Evolutionary conservation across 2,888 invertebrate species (phyloP).

Genomic region (Chrysodeixis includens): DNA sequence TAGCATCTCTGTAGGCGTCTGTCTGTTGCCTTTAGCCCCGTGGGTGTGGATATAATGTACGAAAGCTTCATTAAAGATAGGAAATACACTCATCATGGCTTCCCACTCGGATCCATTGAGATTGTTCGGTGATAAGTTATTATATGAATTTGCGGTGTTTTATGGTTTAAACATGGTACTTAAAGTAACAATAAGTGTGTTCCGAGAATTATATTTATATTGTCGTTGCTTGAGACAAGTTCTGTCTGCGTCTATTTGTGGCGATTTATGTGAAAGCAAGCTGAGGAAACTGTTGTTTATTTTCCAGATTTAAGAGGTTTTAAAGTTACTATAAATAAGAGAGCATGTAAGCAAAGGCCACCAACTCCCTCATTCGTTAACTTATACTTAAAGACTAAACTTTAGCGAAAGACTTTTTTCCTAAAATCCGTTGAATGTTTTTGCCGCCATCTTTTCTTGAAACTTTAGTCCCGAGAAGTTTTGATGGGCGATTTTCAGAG

Average conservation of each 20-base stretch:
- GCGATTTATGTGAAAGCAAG: background rate
- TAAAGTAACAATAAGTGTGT: constrained; percentile 14
- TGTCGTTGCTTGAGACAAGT: constrained; percentile 3
- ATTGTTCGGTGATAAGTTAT: constrained; percentile 52
- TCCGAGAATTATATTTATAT: background rate
- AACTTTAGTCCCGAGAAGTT: background rate
- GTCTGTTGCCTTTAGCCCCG: constrained; percentile 32
- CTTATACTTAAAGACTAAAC: background rate
- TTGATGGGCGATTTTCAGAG: constrained; percentile 11
- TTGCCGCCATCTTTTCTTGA: background rate
- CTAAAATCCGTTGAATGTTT: background rate
- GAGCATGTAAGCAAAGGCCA: background rate
- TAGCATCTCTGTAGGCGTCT: constrained; percentile 60
- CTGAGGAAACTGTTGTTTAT: background rate
- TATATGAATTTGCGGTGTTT: constrained; percentile 63
- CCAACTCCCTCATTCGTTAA: background rate
- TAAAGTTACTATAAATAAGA: background rate
- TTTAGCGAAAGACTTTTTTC: background rate
- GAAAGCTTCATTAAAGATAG: constrained; percentile 56
- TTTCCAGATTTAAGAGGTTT: background rate
- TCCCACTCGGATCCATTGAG: constrained; percentile 60
- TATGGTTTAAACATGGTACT: background rate
- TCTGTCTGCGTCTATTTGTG: background rate
- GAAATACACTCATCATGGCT: constrained; percentile 59
- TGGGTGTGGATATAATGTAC: constrained; percentile 49